Evolutionary conservation across 2,113 vertebrate genomes (phyloP), one percentile per base, ranked within the genome.

Genomic region (Micromys minutus): DNA sequence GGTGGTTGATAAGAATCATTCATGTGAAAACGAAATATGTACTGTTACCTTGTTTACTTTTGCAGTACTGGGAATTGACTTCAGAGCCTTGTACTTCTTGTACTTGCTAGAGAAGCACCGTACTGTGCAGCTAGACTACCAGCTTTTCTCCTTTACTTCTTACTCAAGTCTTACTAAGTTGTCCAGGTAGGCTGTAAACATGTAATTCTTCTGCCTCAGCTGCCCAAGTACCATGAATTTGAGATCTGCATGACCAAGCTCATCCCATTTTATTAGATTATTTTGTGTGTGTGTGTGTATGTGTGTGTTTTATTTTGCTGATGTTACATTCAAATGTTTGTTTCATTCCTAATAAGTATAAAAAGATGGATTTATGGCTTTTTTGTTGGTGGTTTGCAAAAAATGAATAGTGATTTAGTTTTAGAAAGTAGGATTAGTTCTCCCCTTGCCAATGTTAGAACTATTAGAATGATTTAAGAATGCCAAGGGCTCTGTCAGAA

Each of bases 261-360:
- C 7, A 11, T 61, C 57, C 24, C 61, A 26, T 24, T 24, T 65
- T 65, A 7, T 61, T 61, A 61, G 7, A 69, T n/a, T n/a, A n/a
- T n/a, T 11, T 11, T 31, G 0, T 69, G 16, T 71, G 22, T 22
- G 19, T 24, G 16, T 42, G 16, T 13, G 81, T 91, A 77, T 92
- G 63, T 95, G 13, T 65, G 36, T 86, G 29, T 90, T 34, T 57
- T 57, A 45, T 83, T 65, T 85, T 90, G 55, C 83, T 84, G 85
- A 29, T 93, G 59, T 59, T 94, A n/a, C 36, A 47, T 96, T 57
- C 52, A 89, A 81, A 87, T 90, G 29, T 19, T 93, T 96, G 21
- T 65, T 87, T 95, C 52, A 52, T 42, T n/a, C 80, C 7, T 88
- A 69, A 21, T 63, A 95, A 90, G 45, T 13, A 85, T 34, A n/a